Base-by-base conservation (phyloP, 2,888 invertebrate species). In the Pediacus dermestoides region DNA sequence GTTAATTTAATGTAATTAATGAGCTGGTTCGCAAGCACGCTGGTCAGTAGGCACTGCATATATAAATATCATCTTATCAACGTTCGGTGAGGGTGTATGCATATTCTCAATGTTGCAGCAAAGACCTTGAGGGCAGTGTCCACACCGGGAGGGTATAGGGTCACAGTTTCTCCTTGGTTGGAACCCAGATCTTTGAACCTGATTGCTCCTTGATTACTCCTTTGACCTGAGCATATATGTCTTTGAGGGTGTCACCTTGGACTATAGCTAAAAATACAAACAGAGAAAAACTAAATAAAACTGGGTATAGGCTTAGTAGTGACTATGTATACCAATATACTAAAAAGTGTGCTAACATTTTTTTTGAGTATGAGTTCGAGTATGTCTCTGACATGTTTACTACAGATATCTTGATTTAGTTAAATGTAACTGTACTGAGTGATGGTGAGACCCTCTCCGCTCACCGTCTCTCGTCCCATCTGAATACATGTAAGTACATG, bases 161-260 rank as follows among this genome's bases (percentile, higher is more conserved):
- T 87, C 86, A 91, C 80, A 91, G 87, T 73, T 88, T 87, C 73
- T 96, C 94, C 67, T 94, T 92, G 50, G 92, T 87, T 57, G 95
- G 92, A 61, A 96, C 91, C 97, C 97, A 97, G 71, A 96, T 94
- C 61, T 79, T 82, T 65, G 94, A 92, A 51, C 95, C 94, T 57
- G 93, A 90, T 75, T 97, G 95, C 63, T 91, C 89, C 60, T 82
- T 80, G 67, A 97, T 95, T 59, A 95, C 89, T 65, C 90, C 87
- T 73, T 96, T 95, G 55, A 93, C 91, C 73, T 88, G 88, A 55
- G 81, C 80, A 76, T 97, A 94, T 62, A 99, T 89, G 71, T 99
- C 97, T 70, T 95, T 95, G 22, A 95, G 92, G 36, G 96, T 95
- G 71, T 97, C 94, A 46, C 95, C 96, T 70, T 91, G 90, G 50